A percentile compares a stretch with the other conserved stretches of the same genome.
phyloP scores from a whole-genome alignment of 2,797 vertebrate genomes.

The Lagorchestes hirsutus region DNA sequence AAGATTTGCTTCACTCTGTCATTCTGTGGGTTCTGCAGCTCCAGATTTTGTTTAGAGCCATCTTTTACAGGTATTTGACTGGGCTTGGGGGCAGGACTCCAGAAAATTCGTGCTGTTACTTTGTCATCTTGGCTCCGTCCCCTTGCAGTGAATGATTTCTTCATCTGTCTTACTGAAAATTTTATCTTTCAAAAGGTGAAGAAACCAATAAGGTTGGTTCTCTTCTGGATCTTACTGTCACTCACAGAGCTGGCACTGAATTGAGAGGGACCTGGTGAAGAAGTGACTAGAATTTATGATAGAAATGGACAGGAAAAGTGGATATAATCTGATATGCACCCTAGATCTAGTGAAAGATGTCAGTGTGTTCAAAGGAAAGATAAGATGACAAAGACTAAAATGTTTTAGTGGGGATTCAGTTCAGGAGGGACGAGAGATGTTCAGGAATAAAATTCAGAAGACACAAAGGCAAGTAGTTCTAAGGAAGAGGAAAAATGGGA shows the following conservation, averaged over 20 bases:
- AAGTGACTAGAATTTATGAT: background rate
- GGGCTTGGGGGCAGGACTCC: too few relatives aligned
- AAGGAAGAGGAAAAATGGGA: background rate
- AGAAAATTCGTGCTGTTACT: too few relatives aligned
- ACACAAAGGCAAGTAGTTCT: background rate
- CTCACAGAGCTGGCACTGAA: background rate
- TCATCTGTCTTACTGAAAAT: background rate
- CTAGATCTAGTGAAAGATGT: background rate
- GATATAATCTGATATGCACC: background rate
- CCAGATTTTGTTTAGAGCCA: too few relatives aligned
- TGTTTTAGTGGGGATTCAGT: background rate
- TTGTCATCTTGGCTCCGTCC: too few relatives aligned
- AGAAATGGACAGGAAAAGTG: background rate
- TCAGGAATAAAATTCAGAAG: background rate
- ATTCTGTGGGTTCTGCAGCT: too few relatives aligned
- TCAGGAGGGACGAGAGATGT: background rate
- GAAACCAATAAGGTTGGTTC: background rate
- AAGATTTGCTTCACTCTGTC: too few relatives aligned
- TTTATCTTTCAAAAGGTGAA: background rate
- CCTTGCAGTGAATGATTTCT: background rate
- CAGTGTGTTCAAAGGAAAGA: background rate
- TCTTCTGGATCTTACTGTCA: background rate
- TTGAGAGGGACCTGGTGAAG: background rate
- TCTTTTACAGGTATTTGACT: too few relatives aligned
- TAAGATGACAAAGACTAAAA: background rate